Percentiles rank a stretch among this genome's conserved stretches.
These are phyloP conservation scores for Callosobruchus maculatus DNA, from an alignment of 2,888 invertebrate genomes.

Conservation along the genomic window DNA sequence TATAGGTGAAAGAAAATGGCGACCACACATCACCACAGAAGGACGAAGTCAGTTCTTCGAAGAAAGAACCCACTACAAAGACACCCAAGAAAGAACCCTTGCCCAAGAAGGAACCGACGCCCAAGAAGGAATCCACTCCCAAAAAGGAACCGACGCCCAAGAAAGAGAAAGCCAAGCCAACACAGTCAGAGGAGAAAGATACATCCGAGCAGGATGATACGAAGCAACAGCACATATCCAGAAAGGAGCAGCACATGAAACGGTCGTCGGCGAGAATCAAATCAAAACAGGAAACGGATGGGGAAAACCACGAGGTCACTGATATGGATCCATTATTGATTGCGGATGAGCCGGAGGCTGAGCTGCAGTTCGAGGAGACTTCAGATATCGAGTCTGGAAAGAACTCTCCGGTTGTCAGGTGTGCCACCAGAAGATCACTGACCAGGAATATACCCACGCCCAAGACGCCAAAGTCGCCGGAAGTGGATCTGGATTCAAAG, in stretches of 20 bases:
- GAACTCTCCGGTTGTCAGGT: constrained; percentile 40
- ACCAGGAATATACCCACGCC: constrained; percentile 44
- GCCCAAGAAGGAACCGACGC: constrained; percentile 3
- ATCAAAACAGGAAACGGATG: constrained; percentile 3
- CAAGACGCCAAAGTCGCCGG: constrained; percentile 39
- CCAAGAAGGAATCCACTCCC: constrained; percentile 2
- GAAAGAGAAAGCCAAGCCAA: constrained; percentile 3
- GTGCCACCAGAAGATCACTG: constrained; percentile 43
- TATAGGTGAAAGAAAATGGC: background rate
- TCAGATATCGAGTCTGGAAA: constrained; percentile 40
- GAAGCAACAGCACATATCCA: background rate
- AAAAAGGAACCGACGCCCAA: constrained; percentile 5
- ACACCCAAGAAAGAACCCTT: too few relatives aligned
- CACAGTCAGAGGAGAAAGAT: constrained; percentile 2
- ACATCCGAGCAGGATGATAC: background rate
- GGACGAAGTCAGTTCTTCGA: background rate
- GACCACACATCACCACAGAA: constrained; percentile 1
- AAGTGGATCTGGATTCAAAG: background rate
- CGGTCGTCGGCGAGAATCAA: constrained; percentile 1
- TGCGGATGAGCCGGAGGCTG: constrained; percentile 37
- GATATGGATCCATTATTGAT: constrained; percentile 40
- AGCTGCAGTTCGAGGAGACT: constrained; percentile 41
- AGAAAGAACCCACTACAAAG: background rate
- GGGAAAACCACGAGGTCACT: constrained; percentile 10
- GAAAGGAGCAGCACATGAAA: constrained; percentile 5